Evolutionary conservation across 2,113 vertebrate species (phyloP).

Genomic region (Phaethornis superciliosus): DNA sequence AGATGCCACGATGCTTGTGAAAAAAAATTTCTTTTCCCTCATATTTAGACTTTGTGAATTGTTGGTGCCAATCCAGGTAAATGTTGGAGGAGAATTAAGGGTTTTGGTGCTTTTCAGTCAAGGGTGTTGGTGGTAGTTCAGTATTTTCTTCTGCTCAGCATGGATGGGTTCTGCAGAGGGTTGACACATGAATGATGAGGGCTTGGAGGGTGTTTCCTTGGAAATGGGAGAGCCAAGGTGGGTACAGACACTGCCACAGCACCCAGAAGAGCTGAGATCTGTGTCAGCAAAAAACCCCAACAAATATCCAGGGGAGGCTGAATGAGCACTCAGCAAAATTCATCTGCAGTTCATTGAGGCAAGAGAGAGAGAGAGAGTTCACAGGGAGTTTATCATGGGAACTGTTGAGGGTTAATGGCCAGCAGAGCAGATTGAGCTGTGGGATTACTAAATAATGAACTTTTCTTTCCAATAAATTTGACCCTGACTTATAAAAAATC

Average conservation of each 20-base stretch:
- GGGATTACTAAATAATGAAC: constrained; percentile 72
- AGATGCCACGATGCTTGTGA: too few relatives aligned
- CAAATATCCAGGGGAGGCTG: neutral
- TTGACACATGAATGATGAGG: neutral
- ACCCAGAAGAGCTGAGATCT: neutral
- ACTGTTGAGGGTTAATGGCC: constrained; percentile 59
- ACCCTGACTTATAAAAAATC: constrained; percentile 65
- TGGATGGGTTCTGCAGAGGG: neutral
- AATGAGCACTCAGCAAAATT: neutral
- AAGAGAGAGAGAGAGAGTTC: constrained; percentile 26
- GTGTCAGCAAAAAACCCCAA: neutral
- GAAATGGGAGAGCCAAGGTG: neutral
- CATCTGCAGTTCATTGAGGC: constrained; percentile 53
- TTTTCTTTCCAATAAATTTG: constrained; percentile 64
- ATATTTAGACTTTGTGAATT: accelerated
- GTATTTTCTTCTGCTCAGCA: neutral
- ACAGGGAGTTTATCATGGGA: constrained; percentile 43
- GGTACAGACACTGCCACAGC: accelerated
- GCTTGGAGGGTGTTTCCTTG: neutral
- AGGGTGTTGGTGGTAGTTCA: neutral
- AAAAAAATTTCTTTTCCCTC: neutral
- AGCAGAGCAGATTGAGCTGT: constrained; percentile 49
- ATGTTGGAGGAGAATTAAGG: accelerated
- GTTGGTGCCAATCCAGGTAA: accelerated
- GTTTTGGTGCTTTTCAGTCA: too few relatives aligned